phyloP scores from a whole-genome alignment of 1,140 invertebrate species.

The Drosophila lowei region DNA sequence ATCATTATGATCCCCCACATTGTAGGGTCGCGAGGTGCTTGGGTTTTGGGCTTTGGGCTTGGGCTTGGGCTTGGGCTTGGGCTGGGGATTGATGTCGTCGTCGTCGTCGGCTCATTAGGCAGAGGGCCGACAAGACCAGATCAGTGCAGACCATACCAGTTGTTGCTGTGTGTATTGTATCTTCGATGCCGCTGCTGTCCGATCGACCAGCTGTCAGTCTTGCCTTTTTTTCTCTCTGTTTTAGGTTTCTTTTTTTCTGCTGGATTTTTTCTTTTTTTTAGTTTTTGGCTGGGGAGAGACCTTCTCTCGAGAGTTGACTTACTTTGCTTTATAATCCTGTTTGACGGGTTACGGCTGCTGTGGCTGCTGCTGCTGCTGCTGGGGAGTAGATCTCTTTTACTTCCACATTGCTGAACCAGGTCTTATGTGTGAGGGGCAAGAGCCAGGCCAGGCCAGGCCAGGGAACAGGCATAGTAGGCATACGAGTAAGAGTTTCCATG shows the following conservation, averaged over 20 bases:
- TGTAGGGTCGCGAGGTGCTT: constrained; percentile 52
- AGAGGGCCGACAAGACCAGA: constrained; percentile 59
- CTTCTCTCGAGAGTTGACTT: constrained; percentile 59
- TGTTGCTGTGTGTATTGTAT: constrained; percentile 31
- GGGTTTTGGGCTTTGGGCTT: constrained; percentile 15
- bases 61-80: constrained; percentile 14
- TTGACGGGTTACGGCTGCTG: constrained; percentile 62
- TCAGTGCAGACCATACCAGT: constrained; percentile 58
- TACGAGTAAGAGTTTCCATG: constrained; percentile 28
- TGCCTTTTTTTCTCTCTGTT: constrained; percentile 49
- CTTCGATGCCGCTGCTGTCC: constrained; percentile 17
- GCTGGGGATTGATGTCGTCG: constrained; percentile 31
- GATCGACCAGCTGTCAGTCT: constrained; percentile 66
- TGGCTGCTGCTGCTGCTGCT: constrained; percentile 8
- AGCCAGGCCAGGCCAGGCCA: background rate
- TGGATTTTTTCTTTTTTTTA: constrained; percentile 19
- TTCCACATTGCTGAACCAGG: constrained; percentile 76
- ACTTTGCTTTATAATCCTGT: constrained; percentile 81
- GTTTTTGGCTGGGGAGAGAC: constrained; percentile 27
- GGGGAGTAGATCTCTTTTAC: constrained; percentile 62
- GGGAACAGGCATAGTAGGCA: constrained; percentile 1
- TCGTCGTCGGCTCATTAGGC: constrained; percentile 44
- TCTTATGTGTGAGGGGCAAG: constrained; percentile 47
- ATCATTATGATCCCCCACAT: constrained; percentile 10
- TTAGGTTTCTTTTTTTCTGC: constrained; percentile 38